Percentiles rank a stretch among this genome's conserved stretches.
Evolutionary conservation across 2,113 vertebrate species (phyloP).

Genomic region (Bothrops jararaca): DNA sequence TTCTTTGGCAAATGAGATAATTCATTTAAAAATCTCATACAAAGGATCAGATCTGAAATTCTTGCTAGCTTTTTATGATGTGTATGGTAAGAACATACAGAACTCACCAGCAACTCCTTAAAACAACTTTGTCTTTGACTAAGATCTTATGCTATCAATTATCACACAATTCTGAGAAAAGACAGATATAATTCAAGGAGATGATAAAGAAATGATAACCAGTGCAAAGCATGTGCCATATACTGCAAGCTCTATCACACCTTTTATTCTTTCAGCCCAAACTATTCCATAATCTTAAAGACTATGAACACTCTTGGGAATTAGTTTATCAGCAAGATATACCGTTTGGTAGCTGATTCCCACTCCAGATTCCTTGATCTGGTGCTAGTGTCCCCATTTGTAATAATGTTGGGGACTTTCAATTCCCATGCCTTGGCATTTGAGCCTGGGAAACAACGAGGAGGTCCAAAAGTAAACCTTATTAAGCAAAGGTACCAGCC

Average conservation of each 20-base stretch:
- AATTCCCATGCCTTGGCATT: background rate
- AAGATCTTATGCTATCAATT: background rate
- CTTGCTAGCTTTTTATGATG: background rate
- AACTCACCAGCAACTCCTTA: background rate
- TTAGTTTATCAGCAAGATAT: background rate
- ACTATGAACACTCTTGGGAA: background rate
- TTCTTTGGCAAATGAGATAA: slow-evolving; percentile 16
- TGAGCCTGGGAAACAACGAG: background rate
- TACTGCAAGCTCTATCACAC: background rate
- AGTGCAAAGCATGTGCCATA: background rate
- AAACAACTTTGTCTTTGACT: background rate
- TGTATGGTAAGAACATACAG: background rate
- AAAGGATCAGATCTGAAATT: background rate
- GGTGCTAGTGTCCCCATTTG: background rate
- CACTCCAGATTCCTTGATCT: background rate
- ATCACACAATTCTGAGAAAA: background rate
- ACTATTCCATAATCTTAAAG: background rate
- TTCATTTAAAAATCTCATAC: background rate
- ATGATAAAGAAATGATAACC: background rate
- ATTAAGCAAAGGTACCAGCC: background rate
- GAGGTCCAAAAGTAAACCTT: background rate
- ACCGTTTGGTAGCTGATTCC: background rate
- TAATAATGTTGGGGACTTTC: background rate
- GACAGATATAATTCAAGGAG: background rate
- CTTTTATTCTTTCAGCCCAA: background rate